Base-by-base conservation (phyloP, 1,140 invertebrate genomes). In the Aphaenogaster rudis region DNA sequence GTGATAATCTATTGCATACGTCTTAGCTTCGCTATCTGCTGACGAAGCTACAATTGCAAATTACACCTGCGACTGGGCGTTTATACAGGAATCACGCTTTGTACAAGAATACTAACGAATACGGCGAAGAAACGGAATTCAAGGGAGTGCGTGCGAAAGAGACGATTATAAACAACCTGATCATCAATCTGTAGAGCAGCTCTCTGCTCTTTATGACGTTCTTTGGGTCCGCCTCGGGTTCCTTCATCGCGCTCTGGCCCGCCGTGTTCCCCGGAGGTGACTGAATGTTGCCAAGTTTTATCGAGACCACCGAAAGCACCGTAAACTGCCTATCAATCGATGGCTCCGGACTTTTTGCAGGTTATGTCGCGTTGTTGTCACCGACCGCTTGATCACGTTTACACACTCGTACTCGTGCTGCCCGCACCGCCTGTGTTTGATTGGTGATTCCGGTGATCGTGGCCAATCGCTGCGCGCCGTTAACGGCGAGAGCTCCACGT, bases 151-250 rank as follows among this genome's bases (percentile, higher is more conserved):
- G 3, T 59, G 33, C 15, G 2, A 21, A 48, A 67, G 36, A 42
- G 54, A 71, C 15, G 15, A 33, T 74, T 91, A 86, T 86, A 67
- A 88, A 50, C 80, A 93, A 98, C 98, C 98, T 98, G 93, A 99
- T 98, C 90, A 99, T 98, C 91, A 99, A 96, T 84, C 98, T 96
- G 91, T 99, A 98, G 13, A 99, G 95, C 63, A 97, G 94, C 92
- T 99, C 98, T 88, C 98, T 96, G 91, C 97, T 97, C 94, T 98
- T 98, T n/a, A 98, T 97, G 69, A 97, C 95, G 95, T 98, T 98
- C 93, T 96, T 97, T 3, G 96, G 95, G 92, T 98, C 97, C 11
- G 96, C 93, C 71, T 97, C 97, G 59, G 96, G 96, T 88, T 96
- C 97, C 90, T 97, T 97, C 95, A 96, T 96, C 15, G 39, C n/a